Evolutionary conservation across 2,888 invertebrate genomes (phyloP).

Genomic region (Criorhina ranunculi): DNA sequence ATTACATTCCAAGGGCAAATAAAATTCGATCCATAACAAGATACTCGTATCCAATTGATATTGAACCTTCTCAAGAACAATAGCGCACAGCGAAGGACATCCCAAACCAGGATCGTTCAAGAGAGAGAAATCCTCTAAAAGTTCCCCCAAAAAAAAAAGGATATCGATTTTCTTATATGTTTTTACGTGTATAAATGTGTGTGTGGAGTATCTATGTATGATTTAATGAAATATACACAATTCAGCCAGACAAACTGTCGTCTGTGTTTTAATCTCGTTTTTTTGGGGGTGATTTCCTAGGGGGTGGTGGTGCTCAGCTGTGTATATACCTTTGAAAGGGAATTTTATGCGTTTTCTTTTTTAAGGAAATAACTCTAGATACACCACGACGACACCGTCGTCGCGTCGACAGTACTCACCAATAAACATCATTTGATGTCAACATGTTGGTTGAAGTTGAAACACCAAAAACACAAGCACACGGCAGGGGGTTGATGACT

Average conservation of each 20-base stretch:
- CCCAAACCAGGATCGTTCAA: slow-evolving; percentile 24
- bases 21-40: slow-evolving; percentile 62
- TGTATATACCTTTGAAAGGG: slow-evolving; percentile 48
- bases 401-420: slow-evolving; percentile 79
- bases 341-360: slow-evolving; percentile 34
- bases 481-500: slow-evolving; percentile 70
- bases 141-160: slow-evolving; percentile 20
- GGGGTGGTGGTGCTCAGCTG: slow-evolving; percentile 46
- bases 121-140: slow-evolving; percentile 7
- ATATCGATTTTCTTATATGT: slow-evolving; percentile 65
- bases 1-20: slow-evolving; percentile 68
- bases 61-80: slow-evolving; percentile 62
- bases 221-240: slow-evolving; percentile 62
- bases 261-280: slow-evolving; percentile 62
- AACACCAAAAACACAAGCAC: slow-evolving; percentile 15
- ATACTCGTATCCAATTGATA: slow-evolving; percentile 60
- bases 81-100: slow-evolving; percentile 6
- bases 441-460: slow-evolving; percentile 80
- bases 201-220: slow-evolving; percentile 37
- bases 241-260: slow-evolving; percentile 75
- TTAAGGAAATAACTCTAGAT: slow-evolving; percentile 59
- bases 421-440: slow-evolving; percentile 83
- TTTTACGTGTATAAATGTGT: not conserved
- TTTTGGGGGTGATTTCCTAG: slow-evolving; percentile 22
- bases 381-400: no score